Evolutionary conservation across 2,113 vertebrate species (phyloP).

Genomic region (Toxotes chatareus): DNA sequence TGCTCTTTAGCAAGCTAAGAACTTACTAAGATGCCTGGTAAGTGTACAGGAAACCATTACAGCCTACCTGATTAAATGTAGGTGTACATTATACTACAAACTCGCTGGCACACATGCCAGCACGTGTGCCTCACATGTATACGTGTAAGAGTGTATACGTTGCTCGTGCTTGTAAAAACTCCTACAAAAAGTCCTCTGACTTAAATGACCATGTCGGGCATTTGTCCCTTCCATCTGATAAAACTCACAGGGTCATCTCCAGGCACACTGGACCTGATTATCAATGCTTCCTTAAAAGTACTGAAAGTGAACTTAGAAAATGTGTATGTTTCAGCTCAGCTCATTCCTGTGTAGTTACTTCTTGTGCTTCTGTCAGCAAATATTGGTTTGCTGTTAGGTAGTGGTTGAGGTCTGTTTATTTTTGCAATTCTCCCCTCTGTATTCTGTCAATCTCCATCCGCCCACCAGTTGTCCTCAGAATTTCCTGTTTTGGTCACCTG

Average conservation of each 20-base stretch:
- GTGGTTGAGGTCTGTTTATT: neutral
- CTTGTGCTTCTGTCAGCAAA: neutral
- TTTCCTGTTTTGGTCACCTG: neutral
- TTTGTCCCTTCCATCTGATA: neutral
- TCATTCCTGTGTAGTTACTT: no score
- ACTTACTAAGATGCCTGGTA: slow-evolving; percentile 35
- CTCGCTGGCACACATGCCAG: neutral
- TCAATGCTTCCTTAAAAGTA: no score
- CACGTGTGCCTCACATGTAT: slow-evolving; percentile 5
- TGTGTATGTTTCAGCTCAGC: no score
- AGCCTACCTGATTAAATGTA: slow-evolving; percentile 45
- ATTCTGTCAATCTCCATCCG: neutral
- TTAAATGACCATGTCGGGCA: neutral
- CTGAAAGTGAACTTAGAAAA: no score
- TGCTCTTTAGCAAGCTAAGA: slow-evolving; percentile 34
- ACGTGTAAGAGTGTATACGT: no score
- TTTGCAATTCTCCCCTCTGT: neutral
- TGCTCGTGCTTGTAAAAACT: neutral
- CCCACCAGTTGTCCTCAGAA: neutral
- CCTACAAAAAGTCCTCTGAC: neutral
- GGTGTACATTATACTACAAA: slow-evolving; percentile 19
- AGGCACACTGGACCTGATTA: no score
- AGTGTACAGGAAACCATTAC: slow-evolving; percentile 67
- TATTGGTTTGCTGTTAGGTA: neutral
- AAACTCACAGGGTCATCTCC: neutral